phyloP scores from a whole-genome alignment of 1,140 invertebrate genomes.

The Penaeus japonicus region DNA sequence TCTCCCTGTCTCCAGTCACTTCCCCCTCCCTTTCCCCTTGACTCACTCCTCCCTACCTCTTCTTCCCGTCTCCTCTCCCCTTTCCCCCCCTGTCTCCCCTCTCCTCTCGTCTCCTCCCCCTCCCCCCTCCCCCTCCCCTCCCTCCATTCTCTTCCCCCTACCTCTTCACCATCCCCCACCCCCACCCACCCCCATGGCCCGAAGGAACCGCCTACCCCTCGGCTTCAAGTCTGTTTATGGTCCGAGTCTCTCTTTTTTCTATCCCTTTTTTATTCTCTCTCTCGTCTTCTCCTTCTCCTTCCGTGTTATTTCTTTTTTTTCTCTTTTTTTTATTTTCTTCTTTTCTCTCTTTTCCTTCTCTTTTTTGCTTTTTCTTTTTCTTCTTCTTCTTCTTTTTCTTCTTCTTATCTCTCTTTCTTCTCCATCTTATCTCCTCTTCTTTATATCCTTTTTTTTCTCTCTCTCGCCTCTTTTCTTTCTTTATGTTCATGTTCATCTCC shows the following conservation, averaged over 20 bases:
- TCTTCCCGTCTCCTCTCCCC: no score
- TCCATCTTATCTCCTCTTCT: background rate
- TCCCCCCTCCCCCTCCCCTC: no score
- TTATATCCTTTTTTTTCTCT: background rate
- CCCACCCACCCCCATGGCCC: background rate
- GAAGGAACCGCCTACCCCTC: no score
- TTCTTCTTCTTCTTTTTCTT: background rate
- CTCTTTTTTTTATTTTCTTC: no score
- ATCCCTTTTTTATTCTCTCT: no score
- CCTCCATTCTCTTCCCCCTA: background rate
- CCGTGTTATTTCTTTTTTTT: no score
- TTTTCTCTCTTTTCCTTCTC: no score
- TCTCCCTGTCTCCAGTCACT: background rate
- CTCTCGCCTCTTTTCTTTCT: background rate
- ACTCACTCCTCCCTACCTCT: background rate
- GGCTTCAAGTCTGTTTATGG: no score
- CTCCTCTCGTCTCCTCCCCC: background rate
- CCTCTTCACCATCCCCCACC: no score
- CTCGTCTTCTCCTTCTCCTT: no score
- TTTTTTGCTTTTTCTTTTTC: no score
- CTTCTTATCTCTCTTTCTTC: background rate
- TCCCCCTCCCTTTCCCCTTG: background rate
- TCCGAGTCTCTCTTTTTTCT: no score
- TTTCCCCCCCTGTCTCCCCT: background rate
- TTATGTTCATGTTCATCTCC: background rate